phyloP scores from a whole-genome alignment of 2,888 invertebrate genomes.

The Perizoma affinitatum region DNA sequence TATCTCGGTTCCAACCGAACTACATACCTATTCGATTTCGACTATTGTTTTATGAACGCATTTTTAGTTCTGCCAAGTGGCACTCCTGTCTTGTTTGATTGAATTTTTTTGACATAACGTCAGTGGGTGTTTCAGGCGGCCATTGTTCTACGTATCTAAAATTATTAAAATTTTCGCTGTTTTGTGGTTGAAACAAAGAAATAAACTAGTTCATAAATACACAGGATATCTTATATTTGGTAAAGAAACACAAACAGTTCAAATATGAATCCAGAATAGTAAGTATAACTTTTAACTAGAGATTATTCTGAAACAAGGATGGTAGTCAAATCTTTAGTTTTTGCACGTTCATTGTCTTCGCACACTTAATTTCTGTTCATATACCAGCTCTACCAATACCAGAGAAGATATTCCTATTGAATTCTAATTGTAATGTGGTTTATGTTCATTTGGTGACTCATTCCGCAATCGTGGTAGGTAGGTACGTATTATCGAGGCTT shows the following conservation, averaged over 20 bases:
- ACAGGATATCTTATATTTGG: slow-evolving; percentile 62
- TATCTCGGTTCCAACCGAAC: neutral
- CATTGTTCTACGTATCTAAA: slow-evolving; percentile 78
- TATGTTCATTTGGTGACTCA: slow-evolving; percentile 68
- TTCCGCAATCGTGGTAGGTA: slow-evolving; percentile 66
- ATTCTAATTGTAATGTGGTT: slow-evolving; percentile 27
- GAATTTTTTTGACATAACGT: slow-evolving; percentile 75
- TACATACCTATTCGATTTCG: neutral
- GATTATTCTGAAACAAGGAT: slow-evolving; percentile 66
- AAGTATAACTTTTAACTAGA: slow-evolving; percentile 81
- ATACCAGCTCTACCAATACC: slow-evolving; percentile 7
- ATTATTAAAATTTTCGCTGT: slow-evolving; percentile 74
- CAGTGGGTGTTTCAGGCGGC: slow-evolving; percentile 83
- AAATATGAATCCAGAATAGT: slow-evolving; percentile 93
- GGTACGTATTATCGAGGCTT: slow-evolving; percentile 64
- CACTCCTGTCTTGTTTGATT: slow-evolving; percentile 65
- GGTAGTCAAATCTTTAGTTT: slow-evolving; percentile 66
- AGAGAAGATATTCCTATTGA: slow-evolving; percentile 4
- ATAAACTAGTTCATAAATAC: slow-evolving; percentile 61
- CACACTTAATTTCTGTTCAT: slow-evolving; percentile 38
- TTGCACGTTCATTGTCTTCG: slow-evolving; percentile 70
- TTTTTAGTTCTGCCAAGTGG: slow-evolving; percentile 79
- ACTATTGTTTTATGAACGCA: slow-evolving; percentile 59
- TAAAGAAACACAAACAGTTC: slow-evolving; percentile 71
- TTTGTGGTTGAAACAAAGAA: slow-evolving; percentile 77